These are phyloP conservation scores for Botia kubotai DNA, from an alignment of 2,797 vertebrate genomes.

Conservation along the genomic window DNA sequence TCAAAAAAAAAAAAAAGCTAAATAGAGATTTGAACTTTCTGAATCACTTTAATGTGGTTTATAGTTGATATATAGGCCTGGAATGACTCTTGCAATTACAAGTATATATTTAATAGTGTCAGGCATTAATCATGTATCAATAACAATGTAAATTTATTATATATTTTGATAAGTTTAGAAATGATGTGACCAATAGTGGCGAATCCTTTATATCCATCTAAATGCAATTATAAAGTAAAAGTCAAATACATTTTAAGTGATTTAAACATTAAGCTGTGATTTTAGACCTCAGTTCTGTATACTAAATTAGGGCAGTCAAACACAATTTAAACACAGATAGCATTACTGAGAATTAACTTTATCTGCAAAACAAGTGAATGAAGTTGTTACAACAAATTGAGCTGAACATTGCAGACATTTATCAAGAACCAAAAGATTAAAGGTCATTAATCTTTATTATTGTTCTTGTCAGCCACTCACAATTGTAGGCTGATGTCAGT, in stretches of 20 bases:
- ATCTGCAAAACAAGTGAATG: too few species aligned
- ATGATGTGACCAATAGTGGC: not conserved
- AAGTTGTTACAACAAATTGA: too few species aligned
- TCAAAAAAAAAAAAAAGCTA: constrained; percentile 48
- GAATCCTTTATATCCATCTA: not conserved
- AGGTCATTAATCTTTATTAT: too few species aligned
- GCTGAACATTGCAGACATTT: too few species aligned
- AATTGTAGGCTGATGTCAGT: too few species aligned
- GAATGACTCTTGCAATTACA: not conserved
- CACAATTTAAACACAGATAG: too few species aligned
- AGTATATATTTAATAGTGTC: constrained; percentile 3
- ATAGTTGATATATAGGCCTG: constrained; percentile 27
- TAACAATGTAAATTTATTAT: too few species aligned
- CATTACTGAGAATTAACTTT: too few species aligned
- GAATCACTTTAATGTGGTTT: constrained; percentile 24
- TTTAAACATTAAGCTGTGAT: not conserved
- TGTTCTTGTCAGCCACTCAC: too few species aligned
- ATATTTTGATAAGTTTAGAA: not conserved
- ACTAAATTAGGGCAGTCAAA: too few species aligned
- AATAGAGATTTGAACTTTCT: constrained; percentile 10
- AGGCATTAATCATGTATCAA: not conserved
- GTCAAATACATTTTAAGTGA: not conserved
- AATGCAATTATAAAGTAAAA: not conserved
- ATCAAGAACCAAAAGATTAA: too few species aligned
- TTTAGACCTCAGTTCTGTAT: not conserved